These are phyloP conservation scores for Neomorphus geoffroyi DNA, from an alignment of 2,797 vertebrate genomes.

Conservation along the genomic window DNA sequence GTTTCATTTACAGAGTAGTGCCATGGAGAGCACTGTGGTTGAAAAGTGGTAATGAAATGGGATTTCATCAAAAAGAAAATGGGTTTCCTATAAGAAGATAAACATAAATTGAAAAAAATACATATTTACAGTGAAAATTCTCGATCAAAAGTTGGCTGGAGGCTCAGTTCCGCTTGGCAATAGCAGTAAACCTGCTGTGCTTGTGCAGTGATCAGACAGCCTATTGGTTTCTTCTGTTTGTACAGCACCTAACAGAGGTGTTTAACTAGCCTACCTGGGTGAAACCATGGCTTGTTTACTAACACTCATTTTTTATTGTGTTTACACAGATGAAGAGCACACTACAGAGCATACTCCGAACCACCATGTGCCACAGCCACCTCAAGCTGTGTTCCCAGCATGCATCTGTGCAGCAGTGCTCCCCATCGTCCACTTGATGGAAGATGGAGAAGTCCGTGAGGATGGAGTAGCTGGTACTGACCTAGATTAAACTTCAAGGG, in stretches of 20 bases:
- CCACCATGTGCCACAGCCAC: conserved; percentile 94
- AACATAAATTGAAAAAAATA: background rate
- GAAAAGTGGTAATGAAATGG: background rate
- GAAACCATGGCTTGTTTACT: background rate
- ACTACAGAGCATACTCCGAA: conserved; percentile 95
- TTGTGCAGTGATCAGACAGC: background rate
- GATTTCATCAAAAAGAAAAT: background rate
- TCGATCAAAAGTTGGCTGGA: background rate
- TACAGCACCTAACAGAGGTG: background rate
- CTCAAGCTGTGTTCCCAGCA: conserved; percentile 97
- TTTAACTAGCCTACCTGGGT: background rate
- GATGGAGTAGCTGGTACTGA: conserved; percentile 93
- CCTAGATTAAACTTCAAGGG: background rate
- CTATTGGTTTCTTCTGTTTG: background rate
- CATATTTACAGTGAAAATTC: background rate
- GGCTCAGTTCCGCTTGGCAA: background rate
- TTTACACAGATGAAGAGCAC: conserved; percentile 90
- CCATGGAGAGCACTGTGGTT: background rate
- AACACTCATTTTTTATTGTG: background rate
- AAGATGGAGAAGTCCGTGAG: conserved; percentile 96
- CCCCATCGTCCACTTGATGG: conserved; percentile 97
- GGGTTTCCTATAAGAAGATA: background rate
- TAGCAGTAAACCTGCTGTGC: background rate
- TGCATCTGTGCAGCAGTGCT: conserved; percentile 98
- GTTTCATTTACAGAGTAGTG: background rate